Evolutionary conservation across 35 echinoderm and acorn worm species (phyloP), one percentile per base, ranked within the genome.

Genomic region (Lytechinus pictus): DNA sequence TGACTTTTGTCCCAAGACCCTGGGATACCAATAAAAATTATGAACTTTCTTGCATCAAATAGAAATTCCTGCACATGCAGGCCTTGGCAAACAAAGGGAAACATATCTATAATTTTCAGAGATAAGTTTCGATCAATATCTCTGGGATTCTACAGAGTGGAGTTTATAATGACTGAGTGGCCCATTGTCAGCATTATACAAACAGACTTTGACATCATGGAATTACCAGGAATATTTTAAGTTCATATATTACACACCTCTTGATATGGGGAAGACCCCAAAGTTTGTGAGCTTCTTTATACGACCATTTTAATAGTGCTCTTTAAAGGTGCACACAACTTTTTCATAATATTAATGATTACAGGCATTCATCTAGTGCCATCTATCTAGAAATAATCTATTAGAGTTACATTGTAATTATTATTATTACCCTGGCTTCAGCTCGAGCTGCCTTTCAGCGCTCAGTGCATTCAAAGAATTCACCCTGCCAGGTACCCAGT

Each of bases 221-320:
- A 79, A 7, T 79, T 79, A 79, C 66, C 5, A n/a, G 19, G 19
- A 79, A 79, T n/a, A n/a, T 79, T n/a, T 79, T 44, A 24, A 79
- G 66, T 19, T 24, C 21, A 5, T 16, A 79, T 79, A 79, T 24
- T 3, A 79, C 66, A 79, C 21, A 5, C 16, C 66, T 79, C 16
- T 79, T 79, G 66, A 79, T 24, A 79, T 79, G 66, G 66, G 66
- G 66, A 79, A 79, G 66, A 79, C 66, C 66, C 66, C n/a, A 71
- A 24, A 79, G 66, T 79, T 79, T n/a, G n/a, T 5, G 21, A 44
- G 33, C n/a, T 79, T 24, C 66, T 24, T 24, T 79, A 1, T 0
- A 24, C 16, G 66, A 14, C 7, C 19, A n/a, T 24, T 79, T 4
- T 5, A 60, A 79, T 79, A 71, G 6, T 71, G 8, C 55, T 57